A percentile compares a stretch with the other conserved stretches of the same genome.
Evolutionary conservation across 2,888 invertebrate genomes (phyloP).

Genomic region (Sylvicola cinctus): DNA sequence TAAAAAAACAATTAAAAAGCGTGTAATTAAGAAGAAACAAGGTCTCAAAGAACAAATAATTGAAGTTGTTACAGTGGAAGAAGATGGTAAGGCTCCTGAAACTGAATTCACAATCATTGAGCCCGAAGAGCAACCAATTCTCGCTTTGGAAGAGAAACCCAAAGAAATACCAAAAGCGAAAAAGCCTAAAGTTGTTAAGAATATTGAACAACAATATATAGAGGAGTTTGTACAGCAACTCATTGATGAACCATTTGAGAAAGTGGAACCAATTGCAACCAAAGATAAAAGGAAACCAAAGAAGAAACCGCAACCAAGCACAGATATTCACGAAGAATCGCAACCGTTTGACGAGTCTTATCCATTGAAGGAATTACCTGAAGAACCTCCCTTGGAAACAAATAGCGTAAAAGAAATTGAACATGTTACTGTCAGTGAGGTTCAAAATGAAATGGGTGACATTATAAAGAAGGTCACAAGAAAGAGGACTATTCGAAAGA

Average conservation of each 20-base stretch:
- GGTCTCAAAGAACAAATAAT: conserved; percentile 21
- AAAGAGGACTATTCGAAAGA: conserved; percentile 20
- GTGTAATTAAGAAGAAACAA: conserved; percentile 22
- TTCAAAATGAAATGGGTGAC: too few relatives aligned
- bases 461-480: conserved; percentile 13
- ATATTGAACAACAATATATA: conserved; percentile 9
- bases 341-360: too few relatives aligned
- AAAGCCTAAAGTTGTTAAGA: background rate
- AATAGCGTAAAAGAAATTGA: too few relatives aligned
- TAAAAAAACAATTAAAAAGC: conserved; percentile 23
- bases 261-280: conserved; percentile 8
- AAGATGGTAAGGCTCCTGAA: conserved; percentile 13
- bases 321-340: too few relatives aligned
- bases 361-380: too few relatives aligned
- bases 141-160: conserved; percentile 7
- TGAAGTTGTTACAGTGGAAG: conserved; percentile 20
- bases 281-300: conserved; percentile 13
- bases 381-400: too few relatives aligned
- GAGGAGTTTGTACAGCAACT: conserved; percentile 2
- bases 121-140: conserved; percentile 1
- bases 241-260: conserved; percentile 3
- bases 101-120: conserved; percentile 9
- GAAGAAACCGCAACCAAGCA: conserved; percentile 3
- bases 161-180: conserved; percentile 4
- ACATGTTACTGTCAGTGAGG: conserved; percentile 2